phyloP scores from a whole-genome alignment of 2,888 invertebrate genomes.

The Kuschelorhynchus macadamiae region DNA sequence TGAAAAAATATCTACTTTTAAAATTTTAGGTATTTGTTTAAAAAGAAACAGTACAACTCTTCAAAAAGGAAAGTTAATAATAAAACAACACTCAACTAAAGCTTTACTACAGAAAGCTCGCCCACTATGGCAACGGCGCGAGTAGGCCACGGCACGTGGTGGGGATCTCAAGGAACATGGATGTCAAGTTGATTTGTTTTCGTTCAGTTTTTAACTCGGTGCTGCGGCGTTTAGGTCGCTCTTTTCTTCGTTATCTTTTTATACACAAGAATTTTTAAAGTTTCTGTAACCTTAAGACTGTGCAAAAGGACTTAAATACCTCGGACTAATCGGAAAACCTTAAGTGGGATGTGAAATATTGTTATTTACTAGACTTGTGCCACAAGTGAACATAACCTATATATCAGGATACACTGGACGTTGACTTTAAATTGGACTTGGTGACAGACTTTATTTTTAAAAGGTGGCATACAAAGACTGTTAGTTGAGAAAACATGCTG shows the following conservation, averaged over 20 bases:
- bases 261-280: constrained; percentile 13
- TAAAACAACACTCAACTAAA: not conserved
- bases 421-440: constrained; percentile 48
- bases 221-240: constrained; percentile 1
- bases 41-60: too few relatives aligned
- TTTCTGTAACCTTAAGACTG: not conserved
- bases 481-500: constrained; percentile 5
- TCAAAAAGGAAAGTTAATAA: not conserved
- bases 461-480: constrained; percentile 11
- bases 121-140: constrained; percentile 27
- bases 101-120: constrained; percentile 22
- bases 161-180: constrained; percentile 48
- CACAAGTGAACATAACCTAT: constrained; percentile 40
- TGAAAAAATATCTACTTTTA: not conserved
- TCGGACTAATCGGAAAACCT: not conserved
- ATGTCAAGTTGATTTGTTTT: constrained; percentile 49
- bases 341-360: constrained; percentile 9
- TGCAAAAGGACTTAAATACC: constrained; percentile 11
- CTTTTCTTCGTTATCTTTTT: constrained; percentile 14
- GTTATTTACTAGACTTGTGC: constrained; percentile 16
- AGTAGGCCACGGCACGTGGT: constrained; percentile 43
- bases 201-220: constrained; percentile 38
- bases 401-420: constrained; percentile 26
- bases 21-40: not conserved
- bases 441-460: constrained; percentile 18